Evolutionary conservation across 2,888 invertebrate species (phyloP), one percentile per base, ranked within the genome.

Genomic region (Diaperis boleti): DNA sequence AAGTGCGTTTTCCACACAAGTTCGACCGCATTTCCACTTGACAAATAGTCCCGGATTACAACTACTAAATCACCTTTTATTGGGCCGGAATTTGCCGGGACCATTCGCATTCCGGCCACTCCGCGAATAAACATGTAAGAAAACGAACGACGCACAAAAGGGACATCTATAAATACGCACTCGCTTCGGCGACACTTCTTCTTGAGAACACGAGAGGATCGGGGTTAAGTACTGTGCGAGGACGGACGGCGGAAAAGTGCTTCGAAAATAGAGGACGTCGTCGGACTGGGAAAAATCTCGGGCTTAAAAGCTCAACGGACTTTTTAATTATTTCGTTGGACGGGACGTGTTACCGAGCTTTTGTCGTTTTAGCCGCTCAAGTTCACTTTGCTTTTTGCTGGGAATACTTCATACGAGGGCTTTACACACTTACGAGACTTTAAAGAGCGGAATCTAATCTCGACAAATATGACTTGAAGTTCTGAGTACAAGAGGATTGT

Each of bases 31-130:
- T 45, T 45, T 50, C 20, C n/a, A 10, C 52, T 39, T 39, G 54
- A 54, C 54, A 54, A 54, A 54, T 54, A 29, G 54, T 11, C 42
- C 29, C 14, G 42, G 54, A 54, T 54, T 54, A 42, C 26, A 54
- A 54, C 41, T 17, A 29, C 29, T 54, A 54, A 54, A 54, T 54
- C 54, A 54, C 54, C 31, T 41, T 54, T 54, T 54, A 54, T 54
- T 54, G 54, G 41, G 17, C 14, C 54, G 14, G 54, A 42, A 39
- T 31, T 15, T 11, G 17, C 2, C 17, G 17, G 49, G 13, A 6
- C 49, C 10, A 10, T 31, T 22, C 45, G 29, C 45, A 45, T 45
- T 45, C 52, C 17, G 17, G 15, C 18, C 18, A 49, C 52, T 52
- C 22, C 42, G 8, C 26, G 41, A 14, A 54, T 54, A 54, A 54